Evolutionary conservation across 2,888 invertebrate species (phyloP).

Genomic region (Allophyes oxyacanthae): DNA sequence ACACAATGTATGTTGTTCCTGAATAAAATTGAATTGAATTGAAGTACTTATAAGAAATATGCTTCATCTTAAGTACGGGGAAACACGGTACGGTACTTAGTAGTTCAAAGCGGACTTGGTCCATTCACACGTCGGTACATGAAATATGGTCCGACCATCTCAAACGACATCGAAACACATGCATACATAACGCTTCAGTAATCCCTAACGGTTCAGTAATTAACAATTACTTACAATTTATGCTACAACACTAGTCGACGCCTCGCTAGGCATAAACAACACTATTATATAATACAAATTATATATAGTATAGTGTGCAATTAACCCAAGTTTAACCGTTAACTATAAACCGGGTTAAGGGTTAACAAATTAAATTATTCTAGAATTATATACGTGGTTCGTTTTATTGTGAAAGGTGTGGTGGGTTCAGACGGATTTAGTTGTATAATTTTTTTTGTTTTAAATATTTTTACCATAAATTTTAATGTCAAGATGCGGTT

Average conservation of each 20-base stretch:
- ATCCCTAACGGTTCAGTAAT: not conserved
- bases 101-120: no score
- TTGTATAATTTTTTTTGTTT: not conserved
- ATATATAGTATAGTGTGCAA: slow-evolving; percentile 33
- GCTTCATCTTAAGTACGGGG: no score
- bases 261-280: slow-evolving; percentile 13
- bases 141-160: no score
- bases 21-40: no score
- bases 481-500: no score
- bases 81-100: no score
- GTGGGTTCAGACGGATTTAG: slow-evolving; percentile 21
- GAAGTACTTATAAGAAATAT: no score
- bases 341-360: slow-evolving; percentile 58
- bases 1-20: no score
- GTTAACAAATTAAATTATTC: slow-evolving; percentile 66
- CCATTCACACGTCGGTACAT: no score
- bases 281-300: slow-evolving; percentile 5
- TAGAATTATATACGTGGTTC: slow-evolving; percentile 49
- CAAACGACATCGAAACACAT: no score
- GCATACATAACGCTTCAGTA: no score
- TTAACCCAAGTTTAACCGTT: slow-evolving; percentile 58
- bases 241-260: slow-evolving; percentile 5
- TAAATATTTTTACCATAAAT: no score
- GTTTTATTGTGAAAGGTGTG: slow-evolving; percentile 37
- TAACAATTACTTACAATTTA: slow-evolving; percentile 15